A percentile compares a stretch with the other conserved stretches of the same genome.
These are phyloP conservation scores for Cherax destructor DNA, from an alignment of 1,140 invertebrate species.

Conservation along the genomic window DNA sequence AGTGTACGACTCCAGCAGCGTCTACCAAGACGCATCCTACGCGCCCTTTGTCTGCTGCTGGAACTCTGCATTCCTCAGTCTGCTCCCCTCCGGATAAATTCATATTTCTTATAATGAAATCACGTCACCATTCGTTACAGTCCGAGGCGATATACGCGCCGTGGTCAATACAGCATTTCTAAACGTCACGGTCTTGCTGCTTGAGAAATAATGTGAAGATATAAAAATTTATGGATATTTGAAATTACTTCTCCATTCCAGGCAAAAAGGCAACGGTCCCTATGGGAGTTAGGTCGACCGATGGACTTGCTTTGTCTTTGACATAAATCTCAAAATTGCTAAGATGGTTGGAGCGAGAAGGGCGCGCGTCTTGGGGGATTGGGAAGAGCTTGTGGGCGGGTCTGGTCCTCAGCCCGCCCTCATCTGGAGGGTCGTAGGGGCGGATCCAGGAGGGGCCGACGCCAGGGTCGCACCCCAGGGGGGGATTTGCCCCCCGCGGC, in stretches of 20 bases:
- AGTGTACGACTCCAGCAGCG: not conserved
- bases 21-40: not conserved
- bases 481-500: slow-evolving; percentile 66
- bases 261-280: slow-evolving; percentile 48
- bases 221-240: slow-evolving; percentile 69
- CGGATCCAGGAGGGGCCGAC: slow-evolving; percentile 63
- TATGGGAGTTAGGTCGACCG: not conserved
- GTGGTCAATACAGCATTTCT: slow-evolving; percentile 47
- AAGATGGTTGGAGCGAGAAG: slow-evolving; percentile 32
- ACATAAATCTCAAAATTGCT: slow-evolving; percentile 61
- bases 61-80: slow-evolving; percentile 34
- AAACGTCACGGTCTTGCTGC: slow-evolving; percentile 43
- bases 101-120: slow-evolving; percentile 68
- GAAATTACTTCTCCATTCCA: slow-evolving; percentile 43
- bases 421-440: slow-evolving; percentile 54
- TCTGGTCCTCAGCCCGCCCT: not conserved
- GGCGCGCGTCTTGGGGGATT: slow-evolving; percentile 15
- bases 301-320: slow-evolving; percentile 52
- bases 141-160: slow-evolving; percentile 19
- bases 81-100: slow-evolving; percentile 52
- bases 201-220: slow-evolving; percentile 64
- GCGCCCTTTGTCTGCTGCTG: slow-evolving; percentile 26
- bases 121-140: slow-evolving; percentile 67
- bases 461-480: slow-evolving; percentile 65
- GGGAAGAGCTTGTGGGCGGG: not conserved